A percentile compares a stretch with the other conserved stretches of the same genome.
Evolutionary conservation across 64 coral and sea anemone species (phyloP).

Genomic region (Montipora efflorescens): DNA sequence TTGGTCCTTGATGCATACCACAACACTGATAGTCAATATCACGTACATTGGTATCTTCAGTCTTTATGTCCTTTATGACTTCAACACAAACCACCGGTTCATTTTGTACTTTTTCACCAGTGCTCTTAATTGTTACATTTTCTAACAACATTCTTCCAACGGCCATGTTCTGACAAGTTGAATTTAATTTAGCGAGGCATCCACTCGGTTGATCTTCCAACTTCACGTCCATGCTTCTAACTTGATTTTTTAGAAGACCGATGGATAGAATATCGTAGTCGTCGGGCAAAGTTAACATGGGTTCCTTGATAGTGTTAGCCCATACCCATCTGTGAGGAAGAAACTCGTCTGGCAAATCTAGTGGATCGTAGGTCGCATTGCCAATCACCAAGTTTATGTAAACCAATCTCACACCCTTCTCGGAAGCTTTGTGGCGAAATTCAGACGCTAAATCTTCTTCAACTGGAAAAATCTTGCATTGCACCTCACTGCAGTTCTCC

Average conservation of each 20-base stretch:
- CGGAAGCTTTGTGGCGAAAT: background rate
- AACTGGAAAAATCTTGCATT: background rate
- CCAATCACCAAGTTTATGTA: background rate
- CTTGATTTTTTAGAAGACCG: background rate
- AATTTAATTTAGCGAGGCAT: background rate
- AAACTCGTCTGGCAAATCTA: background rate
- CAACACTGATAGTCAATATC: too few relatives aligned
- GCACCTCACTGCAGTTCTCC: background rate
- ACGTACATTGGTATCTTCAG: accelerated
- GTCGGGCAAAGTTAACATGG: background rate
- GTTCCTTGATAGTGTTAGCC: background rate
- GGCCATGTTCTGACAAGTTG: background rate
- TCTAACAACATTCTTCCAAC: background rate
- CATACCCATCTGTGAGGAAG: constrained; percentile 2
- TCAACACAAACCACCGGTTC: too few relatives aligned
- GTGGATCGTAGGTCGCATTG: background rate
- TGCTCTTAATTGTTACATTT: background rate
- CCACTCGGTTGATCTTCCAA: constrained; percentile 5
- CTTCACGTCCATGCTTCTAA: background rate
- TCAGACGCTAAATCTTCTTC: background rate
- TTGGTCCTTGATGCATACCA: too few relatives aligned
- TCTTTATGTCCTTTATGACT: too few relatives aligned
- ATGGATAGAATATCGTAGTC: background rate
- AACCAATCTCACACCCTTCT: constrained; percentile 4
- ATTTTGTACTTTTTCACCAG: too few relatives aligned